Conservation (phyloP, 1,140 invertebrate genomes). For the Leptinotarsa defecta region DNA sequence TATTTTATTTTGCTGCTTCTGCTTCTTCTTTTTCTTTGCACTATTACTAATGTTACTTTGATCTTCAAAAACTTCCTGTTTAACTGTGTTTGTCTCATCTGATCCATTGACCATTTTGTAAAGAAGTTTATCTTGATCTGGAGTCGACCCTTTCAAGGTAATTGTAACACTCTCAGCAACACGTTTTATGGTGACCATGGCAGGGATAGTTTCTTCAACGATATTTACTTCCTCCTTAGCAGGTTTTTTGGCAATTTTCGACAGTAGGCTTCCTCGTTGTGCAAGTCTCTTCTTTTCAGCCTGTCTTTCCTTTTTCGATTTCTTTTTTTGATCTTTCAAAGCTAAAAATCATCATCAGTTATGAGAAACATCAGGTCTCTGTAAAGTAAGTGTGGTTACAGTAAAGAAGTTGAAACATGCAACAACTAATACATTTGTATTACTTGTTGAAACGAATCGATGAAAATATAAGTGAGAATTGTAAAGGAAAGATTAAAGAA, state of each 20-base stretch:
- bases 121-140: conserved; percentile 73
- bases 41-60: conserved; percentile 23
- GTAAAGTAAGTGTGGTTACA: too few relatives aligned
- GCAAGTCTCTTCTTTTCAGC: conserved; percentile 32
- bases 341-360: neutral
- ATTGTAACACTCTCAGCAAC: conserved; percentile 75
- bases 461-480: too few relatives aligned
- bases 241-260: conserved; percentile 33
- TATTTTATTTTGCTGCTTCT: conserved; percentile 42
- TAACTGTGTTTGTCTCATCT: conserved; percentile 21
- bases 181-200: conserved; percentile 75
- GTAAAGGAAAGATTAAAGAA: too few relatives aligned
- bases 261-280: conserved; percentile 21
- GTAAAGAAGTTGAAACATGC: too few relatives aligned
- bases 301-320: conserved; percentile 40
- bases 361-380: too few relatives aligned
- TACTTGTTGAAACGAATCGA: too few relatives aligned
- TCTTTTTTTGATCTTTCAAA: conserved; percentile 33
- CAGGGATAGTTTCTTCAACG: conserved; percentile 52
- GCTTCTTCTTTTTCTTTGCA: conserved; percentile 41
- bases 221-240: conserved; percentile 49
- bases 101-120: conserved; percentile 76
- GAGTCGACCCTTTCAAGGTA: conserved; percentile 73
- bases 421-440: too few relatives aligned
- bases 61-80: neutral